Conservation (phyloP, 2,113 vertebrate species). For the Ptilorrhoa leucosticta region DNA sequence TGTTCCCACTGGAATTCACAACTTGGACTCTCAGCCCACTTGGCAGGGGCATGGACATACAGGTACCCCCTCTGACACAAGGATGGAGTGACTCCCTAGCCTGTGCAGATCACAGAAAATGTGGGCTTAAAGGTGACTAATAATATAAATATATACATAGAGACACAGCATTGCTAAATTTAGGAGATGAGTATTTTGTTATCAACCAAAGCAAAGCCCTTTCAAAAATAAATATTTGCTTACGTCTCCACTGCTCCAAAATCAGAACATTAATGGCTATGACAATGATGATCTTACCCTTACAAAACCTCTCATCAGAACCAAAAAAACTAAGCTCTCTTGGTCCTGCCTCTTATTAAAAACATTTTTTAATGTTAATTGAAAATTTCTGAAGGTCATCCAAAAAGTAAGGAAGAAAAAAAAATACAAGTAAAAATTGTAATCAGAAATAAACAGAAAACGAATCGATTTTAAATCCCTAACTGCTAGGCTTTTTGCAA, state of each 20-base stretch:
- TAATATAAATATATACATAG: background rate
- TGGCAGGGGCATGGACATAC: rapidly evolving
- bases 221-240: background rate
- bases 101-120: background rate
- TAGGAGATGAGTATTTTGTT: background rate
- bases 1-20: background rate
- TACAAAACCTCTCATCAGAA: background rate
- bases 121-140: background rate
- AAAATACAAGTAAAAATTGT: background rate
- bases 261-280: background rate
- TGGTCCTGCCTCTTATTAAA: background rate
- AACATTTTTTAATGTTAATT: background rate
- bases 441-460: constrained; percentile 16
- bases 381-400: background rate
- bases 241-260: background rate
- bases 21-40: rapidly evolving
- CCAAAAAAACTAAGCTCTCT: background rate
- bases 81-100: background rate
- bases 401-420: background rate
- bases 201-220: background rate
- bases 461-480: background rate
- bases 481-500: background rate
- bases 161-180: background rate
- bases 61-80: background rate
- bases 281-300: background rate